Evolutionary conservation across 2,113 vertebrate genomes (phyloP).

Genomic region (Mesitornis unicolor): DNA sequence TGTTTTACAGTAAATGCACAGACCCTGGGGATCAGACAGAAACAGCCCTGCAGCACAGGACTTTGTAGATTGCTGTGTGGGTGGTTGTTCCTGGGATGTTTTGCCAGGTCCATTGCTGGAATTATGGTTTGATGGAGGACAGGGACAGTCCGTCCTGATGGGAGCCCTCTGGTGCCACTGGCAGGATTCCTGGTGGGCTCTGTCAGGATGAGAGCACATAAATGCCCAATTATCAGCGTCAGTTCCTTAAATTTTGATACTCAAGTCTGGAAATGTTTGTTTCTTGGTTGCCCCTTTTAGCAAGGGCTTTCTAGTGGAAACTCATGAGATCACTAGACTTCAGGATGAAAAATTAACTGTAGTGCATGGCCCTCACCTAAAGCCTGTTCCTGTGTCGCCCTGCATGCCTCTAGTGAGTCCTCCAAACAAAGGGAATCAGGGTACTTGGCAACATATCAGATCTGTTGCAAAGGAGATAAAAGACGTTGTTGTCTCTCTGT

Average conservation of each 20-base stretch:
- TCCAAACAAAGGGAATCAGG: not conserved
- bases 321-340: not conserved
- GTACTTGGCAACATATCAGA: not conserved
- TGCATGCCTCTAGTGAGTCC: not conserved
- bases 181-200: not conserved
- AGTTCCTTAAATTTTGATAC: not conserved
- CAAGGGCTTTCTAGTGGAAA: not conserved
- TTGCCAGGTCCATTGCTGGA: not conserved
- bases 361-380: not conserved
- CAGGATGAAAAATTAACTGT: not conserved
- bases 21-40: not conserved
- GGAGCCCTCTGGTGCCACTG: not conserved
- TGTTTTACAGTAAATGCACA: not conserved
- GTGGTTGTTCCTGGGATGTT: not conserved
- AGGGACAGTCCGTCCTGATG: not conserved
- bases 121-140: not conserved
- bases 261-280: not conserved
- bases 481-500: not conserved
- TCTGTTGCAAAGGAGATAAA: not conserved
- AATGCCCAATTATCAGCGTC: not conserved
- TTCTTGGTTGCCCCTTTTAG: not conserved
- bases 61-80: not conserved
- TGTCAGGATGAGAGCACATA: rapidly evolving
- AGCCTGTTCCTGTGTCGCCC: not conserved
- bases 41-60: not conserved